Conservation (phyloP, 92 coral and sea anemone genomes). For the Micromussa lordhowensis region DNA sequence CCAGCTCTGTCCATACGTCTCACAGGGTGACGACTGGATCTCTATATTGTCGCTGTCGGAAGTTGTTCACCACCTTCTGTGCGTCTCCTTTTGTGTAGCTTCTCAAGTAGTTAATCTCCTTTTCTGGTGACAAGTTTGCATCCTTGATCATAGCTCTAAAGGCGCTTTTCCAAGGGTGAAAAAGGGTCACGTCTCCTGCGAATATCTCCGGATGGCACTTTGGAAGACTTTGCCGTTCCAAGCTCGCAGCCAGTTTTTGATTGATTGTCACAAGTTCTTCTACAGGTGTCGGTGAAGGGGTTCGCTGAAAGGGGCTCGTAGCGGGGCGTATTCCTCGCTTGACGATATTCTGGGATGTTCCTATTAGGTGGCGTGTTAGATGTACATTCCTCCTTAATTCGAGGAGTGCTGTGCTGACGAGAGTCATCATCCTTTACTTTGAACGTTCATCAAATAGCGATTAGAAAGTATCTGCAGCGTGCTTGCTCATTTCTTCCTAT, state of each 20-base stretch:
- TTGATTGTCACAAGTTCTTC: background rate
- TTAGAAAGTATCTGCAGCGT: too few relatives aligned
- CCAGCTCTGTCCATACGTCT: slow-evolving; percentile 26
- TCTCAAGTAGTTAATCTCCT: background rate
- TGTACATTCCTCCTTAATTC: too few relatives aligned
- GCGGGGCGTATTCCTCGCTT: background rate
- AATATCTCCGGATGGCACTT: background rate
- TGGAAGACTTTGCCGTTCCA: background rate
- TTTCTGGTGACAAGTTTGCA: background rate
- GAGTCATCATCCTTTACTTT: too few relatives aligned
- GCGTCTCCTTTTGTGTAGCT: background rate
- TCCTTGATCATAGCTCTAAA: too few relatives aligned
- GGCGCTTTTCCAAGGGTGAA: slow-evolving; percentile 11
- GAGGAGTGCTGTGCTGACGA: too few relatives aligned
- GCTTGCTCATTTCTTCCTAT: too few relatives aligned
- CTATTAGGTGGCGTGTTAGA: too few relatives aligned
- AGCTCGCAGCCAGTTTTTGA: background rate
- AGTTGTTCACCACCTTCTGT: slow-evolving; percentile 14
- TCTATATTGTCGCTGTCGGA: background rate
- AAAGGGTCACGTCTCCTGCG: background rate
- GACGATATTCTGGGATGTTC: too few relatives aligned
- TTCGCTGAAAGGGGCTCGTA: slow-evolving; percentile 26
- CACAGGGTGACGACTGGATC: too few relatives aligned
- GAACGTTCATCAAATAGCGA: too few relatives aligned
- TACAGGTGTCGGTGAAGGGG: too few relatives aligned